A percentile compares a stretch with the other conserved stretches of the same genome.
Conservation (phyloP, 2,113 vertebrate genomes). For the Ursus arctos region DNA sequence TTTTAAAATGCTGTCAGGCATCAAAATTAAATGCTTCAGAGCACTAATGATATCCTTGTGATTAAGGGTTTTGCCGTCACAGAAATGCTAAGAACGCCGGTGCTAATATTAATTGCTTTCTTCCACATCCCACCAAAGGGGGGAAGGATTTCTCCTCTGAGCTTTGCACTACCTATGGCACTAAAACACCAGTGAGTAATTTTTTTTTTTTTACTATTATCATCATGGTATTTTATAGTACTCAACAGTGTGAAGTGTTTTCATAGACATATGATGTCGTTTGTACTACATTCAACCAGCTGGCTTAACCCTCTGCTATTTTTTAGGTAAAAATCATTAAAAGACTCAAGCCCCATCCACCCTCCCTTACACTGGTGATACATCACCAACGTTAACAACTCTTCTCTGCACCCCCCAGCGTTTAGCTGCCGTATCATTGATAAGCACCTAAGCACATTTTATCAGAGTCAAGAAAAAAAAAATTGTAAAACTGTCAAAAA, state of each 20-base stretch:
- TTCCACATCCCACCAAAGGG: constrained; percentile 28
- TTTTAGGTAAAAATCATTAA: neutral
- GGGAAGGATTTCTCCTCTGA: neutral
- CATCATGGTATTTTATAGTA: neutral
- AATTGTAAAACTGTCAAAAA: neutral
- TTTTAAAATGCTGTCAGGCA: constrained; percentile 86
- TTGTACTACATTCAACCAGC: neutral
- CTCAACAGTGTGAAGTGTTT: neutral
- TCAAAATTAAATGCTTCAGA: constrained; percentile 89
- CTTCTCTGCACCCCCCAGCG: no score
- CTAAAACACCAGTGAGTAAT: neutral
- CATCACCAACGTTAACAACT: neutral
- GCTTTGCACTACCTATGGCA: neutral
- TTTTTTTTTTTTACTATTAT: neutral
- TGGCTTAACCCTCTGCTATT: neutral
- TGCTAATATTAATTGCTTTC: constrained; percentile 84
- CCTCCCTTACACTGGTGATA: neutral
- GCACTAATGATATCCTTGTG: constrained; percentile 88
- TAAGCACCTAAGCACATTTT: neutral
- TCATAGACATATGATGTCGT: neutral
- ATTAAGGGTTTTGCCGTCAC: constrained; percentile 86
- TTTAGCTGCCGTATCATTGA: neutral
- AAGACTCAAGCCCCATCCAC: neutral
- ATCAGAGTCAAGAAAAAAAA: neutral
- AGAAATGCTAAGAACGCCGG: constrained; percentile 82